A percentile compares a stretch with the other conserved stretches of the same genome.
These are phyloP conservation scores for Semnornis frantzii DNA, from an alignment of 2,113 vertebrate species.

Conservation along the genomic window DNA sequence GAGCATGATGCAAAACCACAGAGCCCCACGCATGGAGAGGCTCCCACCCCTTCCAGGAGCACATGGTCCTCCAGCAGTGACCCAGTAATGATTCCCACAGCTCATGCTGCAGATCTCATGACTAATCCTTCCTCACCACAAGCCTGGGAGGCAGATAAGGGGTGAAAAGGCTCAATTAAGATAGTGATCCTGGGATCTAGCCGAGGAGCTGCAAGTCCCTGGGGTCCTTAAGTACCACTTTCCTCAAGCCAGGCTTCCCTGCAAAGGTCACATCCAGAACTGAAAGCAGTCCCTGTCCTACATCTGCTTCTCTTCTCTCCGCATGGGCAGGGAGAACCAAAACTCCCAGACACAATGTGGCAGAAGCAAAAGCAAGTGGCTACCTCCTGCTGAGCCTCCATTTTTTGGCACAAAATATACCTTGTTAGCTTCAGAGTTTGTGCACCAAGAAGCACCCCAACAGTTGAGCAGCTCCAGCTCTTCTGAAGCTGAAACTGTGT, in stretches of 20 bases:
- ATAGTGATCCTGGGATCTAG: background rate
- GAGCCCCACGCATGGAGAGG: fast-evolving
- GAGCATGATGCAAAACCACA: background rate
- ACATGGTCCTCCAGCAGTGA: background rate
- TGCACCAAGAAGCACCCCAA: background rate
- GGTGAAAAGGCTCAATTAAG: constrained; percentile 21
- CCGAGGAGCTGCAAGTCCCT: background rate
- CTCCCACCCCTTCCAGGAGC: background rate
- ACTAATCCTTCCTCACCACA: constrained; percentile 38
- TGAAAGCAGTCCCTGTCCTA: background rate
- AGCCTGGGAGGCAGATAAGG: background rate
- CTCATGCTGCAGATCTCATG: constrained; percentile 28
- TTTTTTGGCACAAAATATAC: background rate
- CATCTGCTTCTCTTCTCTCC: background rate
- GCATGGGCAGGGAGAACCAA: background rate
- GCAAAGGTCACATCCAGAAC: background rate
- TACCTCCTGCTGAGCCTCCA: background rate
- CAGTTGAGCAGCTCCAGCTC: background rate
- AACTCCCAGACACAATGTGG: background rate
- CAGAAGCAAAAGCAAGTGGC: background rate
- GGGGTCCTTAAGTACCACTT: background rate
- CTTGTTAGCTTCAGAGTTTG: background rate
- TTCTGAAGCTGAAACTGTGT: background rate
- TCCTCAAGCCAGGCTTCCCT: background rate
- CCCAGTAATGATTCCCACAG: background rate